Percentiles rank a stretch among this genome's conserved stretches.
Evolutionary conservation across 2,113 vertebrate species (phyloP).

Genomic region (Athene cunicularia): DNA sequence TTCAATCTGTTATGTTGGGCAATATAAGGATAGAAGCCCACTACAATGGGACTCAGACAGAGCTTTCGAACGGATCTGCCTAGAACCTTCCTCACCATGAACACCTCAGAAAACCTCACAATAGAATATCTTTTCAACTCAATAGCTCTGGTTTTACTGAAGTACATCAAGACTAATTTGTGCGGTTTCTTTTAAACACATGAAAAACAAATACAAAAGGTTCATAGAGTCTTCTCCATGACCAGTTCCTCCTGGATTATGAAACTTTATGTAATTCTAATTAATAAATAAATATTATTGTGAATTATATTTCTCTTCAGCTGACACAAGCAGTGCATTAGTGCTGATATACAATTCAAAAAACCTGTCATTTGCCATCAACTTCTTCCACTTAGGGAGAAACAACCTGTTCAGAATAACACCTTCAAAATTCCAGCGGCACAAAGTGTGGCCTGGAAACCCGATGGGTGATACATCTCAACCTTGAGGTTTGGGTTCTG

Average conservation of each 20-base stretch:
- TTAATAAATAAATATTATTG: neutral
- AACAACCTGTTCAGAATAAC: neutral
- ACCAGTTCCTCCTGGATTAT: neutral
- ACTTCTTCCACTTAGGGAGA: neutral
- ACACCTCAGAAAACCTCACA: accelerated
- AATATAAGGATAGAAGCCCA: neutral
- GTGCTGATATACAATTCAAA: neutral
- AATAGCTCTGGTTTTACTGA: neutral
- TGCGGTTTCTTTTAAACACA: neutral
- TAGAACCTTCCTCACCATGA: neutral
- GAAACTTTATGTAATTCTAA: neutral
- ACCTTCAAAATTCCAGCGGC: neutral
- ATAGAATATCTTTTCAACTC: neutral
- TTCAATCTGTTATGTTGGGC: neutral
- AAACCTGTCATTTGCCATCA: neutral
- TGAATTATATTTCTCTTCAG: neutral
- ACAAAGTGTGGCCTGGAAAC: neutral
- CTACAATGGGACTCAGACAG: accelerated
- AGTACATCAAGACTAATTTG: neutral
- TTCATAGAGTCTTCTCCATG: neutral
- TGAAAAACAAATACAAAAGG: neutral
- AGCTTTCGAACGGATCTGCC: neutral
- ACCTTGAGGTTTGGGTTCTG: neutral
- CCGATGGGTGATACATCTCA: neutral
- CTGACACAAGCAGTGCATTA: neutral